Conservation (phyloP, 2,113 vertebrate genomes). For the Panurus biarmicus region DNA sequence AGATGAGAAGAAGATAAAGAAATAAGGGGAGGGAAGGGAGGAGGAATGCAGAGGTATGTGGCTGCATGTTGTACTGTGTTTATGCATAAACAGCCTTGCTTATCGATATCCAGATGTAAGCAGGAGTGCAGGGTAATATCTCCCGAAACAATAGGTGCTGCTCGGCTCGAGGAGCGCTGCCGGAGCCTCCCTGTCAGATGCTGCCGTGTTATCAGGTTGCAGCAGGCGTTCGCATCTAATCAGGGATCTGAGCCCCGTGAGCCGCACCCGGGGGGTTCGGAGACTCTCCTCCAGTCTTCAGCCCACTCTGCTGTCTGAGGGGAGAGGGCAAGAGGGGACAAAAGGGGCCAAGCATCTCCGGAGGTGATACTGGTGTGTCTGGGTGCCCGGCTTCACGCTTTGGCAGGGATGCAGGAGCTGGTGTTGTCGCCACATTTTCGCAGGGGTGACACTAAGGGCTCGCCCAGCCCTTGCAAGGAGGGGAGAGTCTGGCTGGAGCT, state of each 20-base stretch:
- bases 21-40: background rate
- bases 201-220: constrained; percentile 39
- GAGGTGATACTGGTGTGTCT: background rate
- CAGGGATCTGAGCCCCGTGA: constrained; percentile 24
- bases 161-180: background rate
- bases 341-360: background rate
- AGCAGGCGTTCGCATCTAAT: constrained; percentile 56
- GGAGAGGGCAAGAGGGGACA: background rate
- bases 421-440: accelerated
- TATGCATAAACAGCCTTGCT: constrained; percentile 38
- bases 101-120: constrained; percentile 36
- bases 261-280: background rate
- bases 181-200: constrained; percentile 12
- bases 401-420: background rate
- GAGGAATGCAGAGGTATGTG: constrained; percentile 27
- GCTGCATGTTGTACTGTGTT: constrained; percentile 7
- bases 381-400: background rate
- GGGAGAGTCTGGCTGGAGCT: background rate
- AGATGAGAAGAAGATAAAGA: constrained; percentile 27
- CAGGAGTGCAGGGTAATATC: background rate
- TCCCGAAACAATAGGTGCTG: constrained; percentile 10
- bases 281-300: background rate
- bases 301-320: background rate
- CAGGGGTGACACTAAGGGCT: background rate
- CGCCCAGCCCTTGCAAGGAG: background rate